These are phyloP conservation scores for Plumapathes pennacea DNA, from an alignment of 92 coral and sea anemone species.

Conservation along the genomic window DNA sequence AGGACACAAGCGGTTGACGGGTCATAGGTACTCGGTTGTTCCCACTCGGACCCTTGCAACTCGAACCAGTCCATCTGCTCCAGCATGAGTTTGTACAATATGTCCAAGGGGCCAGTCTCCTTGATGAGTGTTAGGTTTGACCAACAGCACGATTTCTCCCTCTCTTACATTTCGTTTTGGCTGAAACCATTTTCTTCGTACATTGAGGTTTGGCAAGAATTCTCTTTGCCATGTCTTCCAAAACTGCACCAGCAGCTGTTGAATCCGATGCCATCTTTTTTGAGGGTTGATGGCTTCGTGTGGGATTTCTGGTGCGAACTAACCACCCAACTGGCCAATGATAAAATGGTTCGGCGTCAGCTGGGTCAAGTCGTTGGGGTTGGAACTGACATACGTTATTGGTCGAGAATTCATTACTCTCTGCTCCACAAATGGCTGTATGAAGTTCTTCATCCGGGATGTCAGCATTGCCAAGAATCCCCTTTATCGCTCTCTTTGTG, in stretches of 20 bases:
- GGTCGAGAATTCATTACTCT: constrained; percentile 50
- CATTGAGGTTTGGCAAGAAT: constrained; percentile 23
- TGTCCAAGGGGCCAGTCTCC: no score
- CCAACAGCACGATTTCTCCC: no score
- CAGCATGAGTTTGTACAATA: no score
- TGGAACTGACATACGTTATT: constrained; percentile 31
- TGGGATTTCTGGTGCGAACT: constrained; percentile 34
- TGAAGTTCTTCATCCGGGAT: constrained; percentile 48
- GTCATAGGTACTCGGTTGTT: no score
- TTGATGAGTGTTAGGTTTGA: no score
- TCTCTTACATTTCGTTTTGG: no score
- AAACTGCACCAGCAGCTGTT: constrained; percentile 16
- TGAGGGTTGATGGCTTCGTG: constrained; percentile 23
- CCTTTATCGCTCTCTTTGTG: constrained; percentile 18
- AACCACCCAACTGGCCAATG: constrained; percentile 52
- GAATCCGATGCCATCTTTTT: constrained; percentile 30
- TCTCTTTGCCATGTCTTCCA: constrained; percentile 43
- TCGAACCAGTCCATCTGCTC: no score
- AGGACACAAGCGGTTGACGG: no score
- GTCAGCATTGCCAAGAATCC: constrained; percentile 32
- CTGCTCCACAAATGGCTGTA: constrained; percentile 48
- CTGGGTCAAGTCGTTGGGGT: constrained; percentile 34
- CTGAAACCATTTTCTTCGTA: constrained; percentile 7
- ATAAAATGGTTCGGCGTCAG: constrained; percentile 53
- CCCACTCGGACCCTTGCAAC: no score